Conservation (phyloP, 2,888 invertebrate genomes). For the Epistrophe eligans region DNA sequence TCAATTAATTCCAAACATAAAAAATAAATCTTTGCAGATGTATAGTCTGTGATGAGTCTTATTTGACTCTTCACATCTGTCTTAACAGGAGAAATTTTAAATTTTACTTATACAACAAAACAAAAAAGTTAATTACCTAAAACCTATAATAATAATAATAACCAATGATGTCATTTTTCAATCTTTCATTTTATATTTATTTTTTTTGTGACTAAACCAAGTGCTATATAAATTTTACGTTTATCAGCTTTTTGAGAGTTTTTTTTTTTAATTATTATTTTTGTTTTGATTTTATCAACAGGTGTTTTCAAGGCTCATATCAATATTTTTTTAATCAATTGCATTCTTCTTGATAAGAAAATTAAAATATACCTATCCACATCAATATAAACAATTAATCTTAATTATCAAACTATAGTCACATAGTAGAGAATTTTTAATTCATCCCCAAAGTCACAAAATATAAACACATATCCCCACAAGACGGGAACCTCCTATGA, state of each 20-base stretch:
- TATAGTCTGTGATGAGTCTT: not conserved
- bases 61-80: not conserved
- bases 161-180: slow-evolving; percentile 1
- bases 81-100: not conserved
- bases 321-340: slow-evolving; percentile 1
- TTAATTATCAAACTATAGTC: not conserved
- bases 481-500: too few species aligned
- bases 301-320: not conserved
- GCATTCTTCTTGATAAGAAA: slow-evolving; percentile 13
- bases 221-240: not conserved
- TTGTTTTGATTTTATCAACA: not conserved
- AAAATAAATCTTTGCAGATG: not conserved
- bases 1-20: not conserved
- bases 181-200: not conserved
- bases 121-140: slow-evolving; percentile 4
- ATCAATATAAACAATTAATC: not conserved
- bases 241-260: slow-evolving; percentile 8
- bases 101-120: not conserved
- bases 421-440: not conserved
- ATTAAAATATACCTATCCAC: slow-evolving; percentile 2
- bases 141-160: not conserved
- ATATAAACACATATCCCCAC: too few species aligned
- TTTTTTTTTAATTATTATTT: too few species aligned
- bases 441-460: not conserved
- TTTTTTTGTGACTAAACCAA: not conserved